Conservation (phyloP, 1,140 invertebrate species). For the Calosoma granatense region DNA sequence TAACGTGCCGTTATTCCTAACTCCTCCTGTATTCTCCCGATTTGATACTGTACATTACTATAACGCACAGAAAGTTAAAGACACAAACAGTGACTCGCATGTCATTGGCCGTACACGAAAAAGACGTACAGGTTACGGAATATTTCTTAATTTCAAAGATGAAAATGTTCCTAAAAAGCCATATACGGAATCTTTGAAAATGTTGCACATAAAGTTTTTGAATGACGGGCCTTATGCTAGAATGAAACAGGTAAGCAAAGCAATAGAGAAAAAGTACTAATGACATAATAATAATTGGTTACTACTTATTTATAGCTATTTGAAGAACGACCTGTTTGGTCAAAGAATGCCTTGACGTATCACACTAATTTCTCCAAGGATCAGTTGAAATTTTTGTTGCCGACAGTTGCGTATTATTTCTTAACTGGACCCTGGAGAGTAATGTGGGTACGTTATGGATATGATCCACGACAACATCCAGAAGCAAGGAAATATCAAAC, state of each 20-base stretch:
- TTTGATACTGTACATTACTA: slow-evolving; percentile 54
- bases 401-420: slow-evolving; percentile 74
- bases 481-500: slow-evolving; percentile 71
- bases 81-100: slow-evolving; percentile 28
- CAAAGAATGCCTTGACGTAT: slow-evolving; percentile 59
- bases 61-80: slow-evolving; percentile 32
- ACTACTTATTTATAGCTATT: slow-evolving; percentile 53
- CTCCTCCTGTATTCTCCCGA: slow-evolving; percentile 67
- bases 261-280: not conserved
- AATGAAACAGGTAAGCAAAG: slow-evolving; percentile 25
- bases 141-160: slow-evolving; percentile 43
- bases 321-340: slow-evolving; percentile 75
- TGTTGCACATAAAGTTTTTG: slow-evolving; percentile 33
- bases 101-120: slow-evolving; percentile 44
- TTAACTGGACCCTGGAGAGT: slow-evolving; percentile 79
- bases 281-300: slow-evolving; percentile 8
- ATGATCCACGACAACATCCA: slow-evolving; percentile 76
- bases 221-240: slow-evolving; percentile 29
- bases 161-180: slow-evolving; percentile 42
- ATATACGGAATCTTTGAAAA: slow-evolving; percentile 30
- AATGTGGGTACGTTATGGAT: slow-evolving; percentile 76
- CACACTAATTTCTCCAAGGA: slow-evolving; percentile 49
- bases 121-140: slow-evolving; percentile 43
- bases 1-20: slow-evolving; percentile 54
- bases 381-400: slow-evolving; percentile 68